Conservation (phyloP, 1,140 invertebrate species). For the Sinella curviseta region DNA sequence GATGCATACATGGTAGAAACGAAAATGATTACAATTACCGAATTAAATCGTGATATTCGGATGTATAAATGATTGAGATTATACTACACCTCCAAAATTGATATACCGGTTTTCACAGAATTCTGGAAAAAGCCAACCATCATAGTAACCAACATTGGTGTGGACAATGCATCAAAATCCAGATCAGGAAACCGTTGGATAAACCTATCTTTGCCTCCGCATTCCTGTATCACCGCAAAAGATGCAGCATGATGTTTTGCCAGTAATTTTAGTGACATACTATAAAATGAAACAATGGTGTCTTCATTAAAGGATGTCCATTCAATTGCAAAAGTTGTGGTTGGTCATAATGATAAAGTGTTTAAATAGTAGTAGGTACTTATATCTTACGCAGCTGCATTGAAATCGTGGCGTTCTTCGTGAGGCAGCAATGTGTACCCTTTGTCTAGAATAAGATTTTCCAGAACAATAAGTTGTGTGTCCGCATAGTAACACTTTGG, state of each 20-base stretch:
- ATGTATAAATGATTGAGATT: no score
- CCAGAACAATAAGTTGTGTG: neutral
- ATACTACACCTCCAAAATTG: slow-evolving; percentile 2
- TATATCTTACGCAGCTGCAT: neutral
- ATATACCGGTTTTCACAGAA: neutral
- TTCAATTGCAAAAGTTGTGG: neutral
- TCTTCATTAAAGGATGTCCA: neutral
- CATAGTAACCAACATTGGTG: neutral
- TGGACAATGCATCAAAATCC: neutral
- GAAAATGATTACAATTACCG: no score
- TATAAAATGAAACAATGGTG: neutral
- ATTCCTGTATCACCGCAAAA: neutral
- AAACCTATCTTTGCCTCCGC: neutral
- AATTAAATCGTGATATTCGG: no score
- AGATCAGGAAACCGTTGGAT: neutral
- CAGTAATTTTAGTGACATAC: neutral
- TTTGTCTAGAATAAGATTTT: neutral
- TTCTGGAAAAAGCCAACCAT: neutral
- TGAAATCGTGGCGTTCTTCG: neutral
- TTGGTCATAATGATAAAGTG: no score
- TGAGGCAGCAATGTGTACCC: neutral
- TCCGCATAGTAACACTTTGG: slow-evolving; percentile 21
- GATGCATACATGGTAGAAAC: no score
- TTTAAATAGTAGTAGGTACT: neutral
- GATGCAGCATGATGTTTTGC: slow-evolving; percentile 1